Evolutionary conservation across 2,888 invertebrate genomes (phyloP), one percentile per base, ranked within the genome.

Genomic region (Auanema sp.): DNA sequence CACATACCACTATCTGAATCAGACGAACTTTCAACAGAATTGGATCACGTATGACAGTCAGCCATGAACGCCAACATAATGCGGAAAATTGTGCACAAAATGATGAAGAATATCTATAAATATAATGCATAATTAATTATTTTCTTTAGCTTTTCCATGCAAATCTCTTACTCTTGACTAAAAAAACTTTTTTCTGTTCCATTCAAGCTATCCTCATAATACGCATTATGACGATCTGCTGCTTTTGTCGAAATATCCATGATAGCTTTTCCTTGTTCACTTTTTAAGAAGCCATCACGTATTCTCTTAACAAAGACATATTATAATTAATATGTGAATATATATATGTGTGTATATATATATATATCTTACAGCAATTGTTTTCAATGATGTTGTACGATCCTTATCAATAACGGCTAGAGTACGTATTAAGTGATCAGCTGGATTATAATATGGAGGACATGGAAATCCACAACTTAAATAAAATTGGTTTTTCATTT

Each of bases 11-110:
- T 18, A 93, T 92, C 86, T 96, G 94, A 42, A 92, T 84, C 68
- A 94, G 85, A 74, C 94, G 89, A 71, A 94, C 92, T 89, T 90
- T 91, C 68, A 95, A 90, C 24, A 96, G 87, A 84, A 92, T 88
- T 0, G 94, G 76, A 62, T 76, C 74, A 12, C 76, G 47, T 14
- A 60, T 66, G 12, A 74, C 74, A n/a, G 72, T 70, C 23, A 94
- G 86, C 90, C 91, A 92, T 14, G 92, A 92, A 57, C 96, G 41
- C 70, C 70, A 72, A 18, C 57, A 68, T 0, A 75, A 61, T 5
- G 75, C 76, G 2, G 52, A 23, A 43, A 76, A 69, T 33, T 76
- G 76, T 2, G 59, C 63, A 41, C 54, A 69, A 53, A 69, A 75
- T 8, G 66, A 63, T 10, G 74, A 68, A 10, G 71, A 65, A 63